Base-by-base conservation (phyloP, 2,797 vertebrate species). In the Eulemur mongoz region DNA sequence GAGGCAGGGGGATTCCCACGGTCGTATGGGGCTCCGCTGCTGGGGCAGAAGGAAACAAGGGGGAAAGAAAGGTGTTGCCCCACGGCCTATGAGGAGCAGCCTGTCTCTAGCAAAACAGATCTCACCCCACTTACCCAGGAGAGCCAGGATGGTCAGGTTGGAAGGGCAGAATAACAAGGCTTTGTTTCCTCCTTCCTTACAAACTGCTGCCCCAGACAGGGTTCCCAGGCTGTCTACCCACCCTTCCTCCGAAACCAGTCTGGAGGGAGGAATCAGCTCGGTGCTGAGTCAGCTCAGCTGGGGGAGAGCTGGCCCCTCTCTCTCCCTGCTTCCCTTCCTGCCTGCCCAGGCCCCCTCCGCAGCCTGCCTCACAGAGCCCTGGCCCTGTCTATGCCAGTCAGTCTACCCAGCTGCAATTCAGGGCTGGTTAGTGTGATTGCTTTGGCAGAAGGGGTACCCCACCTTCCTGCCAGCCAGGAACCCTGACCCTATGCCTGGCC, bases 251-350 rank as follows among this genome's bases (percentile, higher is more conserved):
- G 0, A 93, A 96, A 81, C 94, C 89, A 91, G 95, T 89, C 95
- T 70, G 50, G 72, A 96, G 94, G 91, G 94, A 95, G 91, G 94
- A 93, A 76, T 94, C 67, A 27, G 35, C 40, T 80, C 54, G 23
- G 85, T 97, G 98, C 97, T 98, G 98, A 98, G 97, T 98, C 98
- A 98, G 98, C 98, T 97, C 96, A 95, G 97, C 97, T 97, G 95
- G 93, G 95, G 89, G 59, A 91, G 95, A 91, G 54, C 91, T 85
- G 86, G 32, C 83, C 79, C 79, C n/a, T 94, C 45, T 52, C 82
- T 70, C 65, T 69, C 78, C 75, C 82, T 73, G 92, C 87, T 94
- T 93, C 79, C 92, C 73, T 97, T 98, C 95, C 97, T 94, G 97
- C 96, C 89, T 92, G 70, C 97, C 97, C 96, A 97, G 86, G 70